phyloP scores from a whole-genome alignment of 2,888 invertebrate genomes.

The Lycia hirtaria region DNA sequence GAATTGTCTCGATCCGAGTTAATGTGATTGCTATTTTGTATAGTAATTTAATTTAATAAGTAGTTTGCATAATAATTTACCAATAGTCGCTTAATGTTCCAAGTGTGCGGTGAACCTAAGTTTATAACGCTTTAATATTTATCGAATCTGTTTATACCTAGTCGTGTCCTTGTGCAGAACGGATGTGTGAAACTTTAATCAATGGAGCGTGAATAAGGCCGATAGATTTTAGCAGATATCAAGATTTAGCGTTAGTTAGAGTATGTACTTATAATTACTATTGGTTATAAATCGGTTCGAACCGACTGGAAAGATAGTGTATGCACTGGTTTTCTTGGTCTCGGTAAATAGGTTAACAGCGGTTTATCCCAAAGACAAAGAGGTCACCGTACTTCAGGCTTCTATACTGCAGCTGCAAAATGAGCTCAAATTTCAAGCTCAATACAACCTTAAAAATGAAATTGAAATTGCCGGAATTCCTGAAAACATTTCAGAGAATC shows the following conservation, averaged over 20 bases:
- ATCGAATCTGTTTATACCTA: constrained; percentile 25
- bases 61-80: too few relatives aligned
- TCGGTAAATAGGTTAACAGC: not conserved
- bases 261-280: not conserved
- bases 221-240: constrained; percentile 10
- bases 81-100: not conserved
- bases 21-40: too few relatives aligned
- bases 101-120: constrained; percentile 5
- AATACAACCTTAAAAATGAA: not conserved
- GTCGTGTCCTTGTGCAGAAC: constrained; percentile 37
- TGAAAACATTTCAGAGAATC: not conserved
- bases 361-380: constrained; percentile 8
- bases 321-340: not conserved
- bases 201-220: constrained; percentile 38
- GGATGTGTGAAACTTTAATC: constrained; percentile 39
- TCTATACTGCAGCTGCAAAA: not conserved
- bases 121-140: constrained; percentile 9
- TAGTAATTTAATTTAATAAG: too few relatives aligned
- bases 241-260: not conserved
- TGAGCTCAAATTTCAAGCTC: not conserved
- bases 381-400: not conserved
- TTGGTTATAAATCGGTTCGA: not conserved
- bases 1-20: too few relatives aligned
- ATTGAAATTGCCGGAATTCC: not conserved
- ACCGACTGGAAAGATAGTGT: not conserved